Percentiles rank a stretch among this genome's conserved stretches.
Conservation (phyloP, 2,113 vertebrate genomes). For the Peromyscus polionotus region DNA sequence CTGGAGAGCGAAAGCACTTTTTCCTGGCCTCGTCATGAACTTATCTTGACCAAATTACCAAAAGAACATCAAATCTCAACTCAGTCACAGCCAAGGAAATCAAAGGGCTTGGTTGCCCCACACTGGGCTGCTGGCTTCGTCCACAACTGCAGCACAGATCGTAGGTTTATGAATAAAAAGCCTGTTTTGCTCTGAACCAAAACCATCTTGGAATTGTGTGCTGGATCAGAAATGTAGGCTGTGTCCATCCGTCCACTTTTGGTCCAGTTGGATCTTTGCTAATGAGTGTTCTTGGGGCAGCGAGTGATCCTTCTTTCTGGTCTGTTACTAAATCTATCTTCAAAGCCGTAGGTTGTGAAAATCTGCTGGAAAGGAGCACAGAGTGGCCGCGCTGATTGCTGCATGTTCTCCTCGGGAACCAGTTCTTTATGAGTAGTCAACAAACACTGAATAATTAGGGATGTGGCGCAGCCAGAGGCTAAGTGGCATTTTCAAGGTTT, state of each 20-base stretch:
- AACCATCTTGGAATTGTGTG: background rate
- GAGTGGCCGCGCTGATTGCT: slow-evolving; percentile 46
- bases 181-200: slow-evolving; percentile 42
- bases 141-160: background rate
- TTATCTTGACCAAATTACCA: slow-evolving; percentile 15
- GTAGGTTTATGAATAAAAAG: background rate
- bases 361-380: slow-evolving; percentile 59
- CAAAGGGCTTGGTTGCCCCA: background rate
- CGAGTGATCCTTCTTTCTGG: slow-evolving; percentile 46
- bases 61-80: slow-evolving; percentile 28
- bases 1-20: background rate
- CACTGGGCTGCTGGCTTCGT: background rate
- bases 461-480: slow-evolving; percentile 66
- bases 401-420: slow-evolving; percentile 63
- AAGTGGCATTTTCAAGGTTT: slow-evolving; percentile 77
- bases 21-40: background rate
- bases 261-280: slow-evolving; percentile 46
- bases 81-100: slow-evolving; percentile 5
- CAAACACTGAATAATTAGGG: slow-evolving; percentile 80
- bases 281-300: slow-evolving; percentile 41
- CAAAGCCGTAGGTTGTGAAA: slow-evolving; percentile 51
- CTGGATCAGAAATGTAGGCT: slow-evolving; percentile 27
- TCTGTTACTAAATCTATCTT: slow-evolving; percentile 26
- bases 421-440: slow-evolving; percentile 64
- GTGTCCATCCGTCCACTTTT: background rate